phyloP scores from a whole-genome alignment of 2,797 vertebrate species.

The Falco columbarius region DNA sequence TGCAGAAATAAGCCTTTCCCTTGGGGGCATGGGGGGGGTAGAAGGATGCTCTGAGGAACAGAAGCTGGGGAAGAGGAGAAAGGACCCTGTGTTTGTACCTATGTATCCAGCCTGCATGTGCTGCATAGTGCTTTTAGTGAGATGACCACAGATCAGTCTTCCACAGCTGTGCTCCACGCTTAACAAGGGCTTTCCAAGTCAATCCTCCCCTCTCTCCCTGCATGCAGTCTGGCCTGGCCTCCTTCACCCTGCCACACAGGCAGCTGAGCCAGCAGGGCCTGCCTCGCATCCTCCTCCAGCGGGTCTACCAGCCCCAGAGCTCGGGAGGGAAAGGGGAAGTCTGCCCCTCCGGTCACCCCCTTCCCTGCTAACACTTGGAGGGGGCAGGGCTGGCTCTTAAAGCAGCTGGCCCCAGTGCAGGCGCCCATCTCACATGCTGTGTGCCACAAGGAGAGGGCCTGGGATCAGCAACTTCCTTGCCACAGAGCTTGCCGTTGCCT shows the following conservation, averaged over 20 bases:
- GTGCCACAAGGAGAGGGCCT: not conserved
- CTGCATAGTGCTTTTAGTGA: conserved; percentile 44
- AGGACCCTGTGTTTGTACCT: not conserved
- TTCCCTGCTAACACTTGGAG: not conserved
- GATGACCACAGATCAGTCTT: not conserved
- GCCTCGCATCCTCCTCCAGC: not conserved
- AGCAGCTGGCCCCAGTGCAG: not conserved
- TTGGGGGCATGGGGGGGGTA: not conserved
- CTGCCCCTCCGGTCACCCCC: not conserved
- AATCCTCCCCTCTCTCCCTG: not conserved
- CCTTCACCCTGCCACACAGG: not conserved
- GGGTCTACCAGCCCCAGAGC: not conserved
- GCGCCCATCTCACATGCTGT: not conserved
- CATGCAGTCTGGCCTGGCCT: not conserved
- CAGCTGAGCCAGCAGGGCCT: not conserved
- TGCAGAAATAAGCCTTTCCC: conserved; percentile 1
- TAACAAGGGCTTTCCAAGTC: conserved; percentile 20
- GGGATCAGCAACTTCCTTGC: not conserved
- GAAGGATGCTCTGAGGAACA: not conserved
- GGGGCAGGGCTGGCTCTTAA: not conserved
- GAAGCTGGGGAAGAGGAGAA: not conserved
- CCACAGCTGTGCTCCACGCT: not conserved
- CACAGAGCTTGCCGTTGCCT: not conserved
- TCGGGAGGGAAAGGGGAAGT: not conserved
- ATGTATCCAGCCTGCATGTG: conserved; percentile 16